Evolutionary conservation across 2,797 vertebrate genomes (phyloP).

Genomic region (Lacerta viridis): DNA sequence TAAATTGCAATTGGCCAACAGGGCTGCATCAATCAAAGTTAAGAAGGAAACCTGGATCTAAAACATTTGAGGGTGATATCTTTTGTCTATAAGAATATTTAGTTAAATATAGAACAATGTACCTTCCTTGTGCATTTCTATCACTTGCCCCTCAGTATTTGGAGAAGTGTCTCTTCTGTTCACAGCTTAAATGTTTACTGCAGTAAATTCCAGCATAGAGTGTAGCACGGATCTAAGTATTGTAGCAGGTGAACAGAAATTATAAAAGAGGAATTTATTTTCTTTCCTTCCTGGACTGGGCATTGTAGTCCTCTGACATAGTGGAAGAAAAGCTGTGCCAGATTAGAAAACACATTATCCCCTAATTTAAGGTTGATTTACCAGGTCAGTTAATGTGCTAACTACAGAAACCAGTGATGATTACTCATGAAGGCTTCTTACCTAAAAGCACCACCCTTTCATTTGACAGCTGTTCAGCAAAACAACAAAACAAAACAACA

Average conservation of each 20-base stretch:
- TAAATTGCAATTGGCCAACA: neutral
- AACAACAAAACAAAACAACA: too few relatives aligned
- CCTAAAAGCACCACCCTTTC: neutral
- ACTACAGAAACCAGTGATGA: neutral
- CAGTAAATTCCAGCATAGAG: neutral
- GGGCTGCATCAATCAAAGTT: neutral
- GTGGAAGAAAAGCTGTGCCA: accelerated
- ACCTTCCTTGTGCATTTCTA: neutral
- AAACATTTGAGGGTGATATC: too few relatives aligned
- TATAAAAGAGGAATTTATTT: neutral
- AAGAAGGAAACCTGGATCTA: neutral
- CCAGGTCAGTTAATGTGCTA: neutral
- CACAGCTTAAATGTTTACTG: neutral
- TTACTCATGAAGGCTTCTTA: neutral
- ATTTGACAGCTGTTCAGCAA: neutral
- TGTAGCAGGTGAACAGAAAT: neutral
- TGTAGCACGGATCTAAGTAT: neutral
- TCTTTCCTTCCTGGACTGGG: neutral
- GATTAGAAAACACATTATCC: neutral
- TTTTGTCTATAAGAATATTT: too few relatives aligned
- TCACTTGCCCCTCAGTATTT: neutral
- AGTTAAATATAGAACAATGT: too few relatives aligned
- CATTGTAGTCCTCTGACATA: neutral
- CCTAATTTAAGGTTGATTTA: neutral
- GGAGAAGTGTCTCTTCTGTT: neutral